Evolutionary conservation across 2,888 invertebrate genomes (phyloP), one percentile per base, ranked within the genome.

Genomic region (Thera britannica): DNA sequence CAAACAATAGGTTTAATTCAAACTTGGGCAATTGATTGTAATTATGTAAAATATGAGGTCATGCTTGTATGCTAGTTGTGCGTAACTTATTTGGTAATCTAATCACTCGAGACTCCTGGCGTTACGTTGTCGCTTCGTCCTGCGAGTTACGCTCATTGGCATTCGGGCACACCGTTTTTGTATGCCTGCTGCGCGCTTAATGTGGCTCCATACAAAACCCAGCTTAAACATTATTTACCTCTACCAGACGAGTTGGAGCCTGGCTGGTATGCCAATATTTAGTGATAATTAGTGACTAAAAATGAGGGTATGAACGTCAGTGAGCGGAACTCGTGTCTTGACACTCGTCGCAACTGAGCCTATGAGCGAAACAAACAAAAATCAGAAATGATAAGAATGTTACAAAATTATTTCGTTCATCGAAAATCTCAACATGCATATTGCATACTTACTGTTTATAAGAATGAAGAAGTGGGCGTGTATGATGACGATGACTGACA

Each of bases 1-100:
- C 68, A 66, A 72, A 70, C 65, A 65, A 73, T 73, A 73, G 70
- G 62, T 52, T 71, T 67, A 62, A 70, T 65, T 60, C 58, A 64
- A 65, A 70, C 67, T 73, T 73, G 68, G 67, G 68, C 68, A 68
- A 71, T 73, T 73, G 66, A 66, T 63, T 60, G 56, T 63, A 65
- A 62, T 48, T 65, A 62, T 62, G 60, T 66, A 63, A 60, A 70
- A 23, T 60, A 62, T 44, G 59, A 57, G 51, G 56, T 65, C 46
- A 60, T 60, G 70, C 62, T 70, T 70, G 70, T 70, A 66, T 70
- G 70, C 66, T 70, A 60, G 69, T 59, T 59, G 35, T 66, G 66
- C 69, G 66, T 69, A 34, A 34, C 55, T 59, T 55, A 52, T 57
- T 63, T 69, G 54, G 54, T 51, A 46, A 59, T 55, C n/a, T 46